Evolutionary conservation across 2,113 vertebrate species (phyloP).

Genomic region (Laticauda colubrina): DNA sequence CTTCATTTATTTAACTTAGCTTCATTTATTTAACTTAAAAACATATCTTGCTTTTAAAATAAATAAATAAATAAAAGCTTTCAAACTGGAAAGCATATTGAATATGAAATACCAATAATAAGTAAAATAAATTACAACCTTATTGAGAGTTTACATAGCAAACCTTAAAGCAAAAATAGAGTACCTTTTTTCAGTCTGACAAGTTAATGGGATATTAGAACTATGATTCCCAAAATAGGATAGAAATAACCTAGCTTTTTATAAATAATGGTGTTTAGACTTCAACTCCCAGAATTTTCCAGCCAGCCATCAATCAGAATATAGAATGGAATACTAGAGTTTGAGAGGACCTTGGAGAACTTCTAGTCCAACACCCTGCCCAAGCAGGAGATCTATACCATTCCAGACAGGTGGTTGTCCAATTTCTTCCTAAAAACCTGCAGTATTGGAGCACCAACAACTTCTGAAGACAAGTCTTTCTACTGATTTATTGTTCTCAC

Average conservation of each 20-base stretch:
- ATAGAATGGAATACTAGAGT: background rate
- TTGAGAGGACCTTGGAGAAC: background rate
- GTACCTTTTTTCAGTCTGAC: background rate
- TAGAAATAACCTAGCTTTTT: background rate
- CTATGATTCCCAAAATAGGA: background rate
- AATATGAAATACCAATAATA: background rate
- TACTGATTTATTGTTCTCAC: background rate
- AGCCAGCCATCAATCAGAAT: background rate
- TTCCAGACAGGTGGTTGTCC: background rate
- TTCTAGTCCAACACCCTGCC: background rate
- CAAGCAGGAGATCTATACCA: background rate
- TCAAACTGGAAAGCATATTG: background rate
- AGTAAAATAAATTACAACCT: background rate
- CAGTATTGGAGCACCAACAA: background rate
- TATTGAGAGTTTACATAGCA: background rate
- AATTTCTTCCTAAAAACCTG: background rate
- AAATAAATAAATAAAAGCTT: background rate
- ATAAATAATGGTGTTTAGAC: background rate
- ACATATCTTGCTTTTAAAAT: background rate
- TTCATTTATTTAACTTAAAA: background rate
- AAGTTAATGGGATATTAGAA: background rate
- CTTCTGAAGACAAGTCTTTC: background rate
- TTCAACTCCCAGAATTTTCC: background rate
- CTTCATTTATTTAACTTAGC: constrained; percentile 1
- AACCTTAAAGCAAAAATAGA: background rate